Conservation (phyloP, 2,797 vertebrate genomes). For the Aphelocoma californica region DNA sequence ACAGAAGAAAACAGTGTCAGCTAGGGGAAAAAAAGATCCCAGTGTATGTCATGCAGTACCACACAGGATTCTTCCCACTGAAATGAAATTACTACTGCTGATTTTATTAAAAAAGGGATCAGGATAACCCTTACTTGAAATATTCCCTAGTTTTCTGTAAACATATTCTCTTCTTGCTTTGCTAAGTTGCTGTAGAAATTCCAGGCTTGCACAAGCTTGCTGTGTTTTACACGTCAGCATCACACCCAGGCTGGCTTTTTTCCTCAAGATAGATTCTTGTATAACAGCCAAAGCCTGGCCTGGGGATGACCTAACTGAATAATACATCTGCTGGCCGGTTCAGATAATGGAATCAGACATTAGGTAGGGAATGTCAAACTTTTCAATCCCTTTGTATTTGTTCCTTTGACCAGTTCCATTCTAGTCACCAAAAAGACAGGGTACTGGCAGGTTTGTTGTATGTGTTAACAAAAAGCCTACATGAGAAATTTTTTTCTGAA, state of each 20-base stretch:
- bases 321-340: background rate
- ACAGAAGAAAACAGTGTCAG: background rate
- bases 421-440: background rate
- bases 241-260: background rate
- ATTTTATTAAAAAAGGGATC: background rate
- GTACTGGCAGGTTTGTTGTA: background rate
- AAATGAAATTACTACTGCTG: background rate
- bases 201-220: background rate
- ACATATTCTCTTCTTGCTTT: background rate
- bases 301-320: slow-evolving; percentile 45
- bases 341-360: background rate
- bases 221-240: slow-evolving; percentile 24
- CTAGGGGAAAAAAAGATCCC: background rate
- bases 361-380: background rate
- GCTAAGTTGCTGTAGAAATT: background rate
- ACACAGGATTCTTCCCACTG: background rate
- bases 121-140: background rate
- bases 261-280: slow-evolving; percentile 8
- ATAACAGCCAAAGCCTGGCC: slow-evolving; percentile 29
- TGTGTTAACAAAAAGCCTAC: background rate
- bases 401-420: background rate
- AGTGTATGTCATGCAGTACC: background rate
- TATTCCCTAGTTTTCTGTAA: background rate
- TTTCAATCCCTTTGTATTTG: background rate
- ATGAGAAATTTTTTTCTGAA: background rate